phyloP scores from a whole-genome alignment of 1,140 invertebrate genomes.

The Elysia chlorotica region DNA sequence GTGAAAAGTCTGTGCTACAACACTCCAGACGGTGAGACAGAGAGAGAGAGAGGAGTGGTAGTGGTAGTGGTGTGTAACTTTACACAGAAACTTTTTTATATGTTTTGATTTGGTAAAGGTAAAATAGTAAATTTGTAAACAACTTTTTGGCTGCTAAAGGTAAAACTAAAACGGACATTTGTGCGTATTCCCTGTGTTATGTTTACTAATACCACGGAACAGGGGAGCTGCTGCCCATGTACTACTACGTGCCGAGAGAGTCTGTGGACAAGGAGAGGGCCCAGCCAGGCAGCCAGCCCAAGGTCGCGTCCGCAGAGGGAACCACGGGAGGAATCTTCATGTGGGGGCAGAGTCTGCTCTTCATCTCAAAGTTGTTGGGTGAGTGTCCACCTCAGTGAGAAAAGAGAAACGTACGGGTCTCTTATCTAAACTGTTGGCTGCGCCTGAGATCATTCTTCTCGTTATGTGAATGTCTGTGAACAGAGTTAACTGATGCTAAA shows the following conservation, averaged over 20 bases:
- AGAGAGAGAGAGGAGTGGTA: too few relatives aligned
- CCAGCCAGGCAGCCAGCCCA: constrained; percentile 74
- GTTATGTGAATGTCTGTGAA: too few relatives aligned
- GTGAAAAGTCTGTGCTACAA: constrained; percentile 64
- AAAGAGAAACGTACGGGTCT: neutral
- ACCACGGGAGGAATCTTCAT: constrained; percentile 68
- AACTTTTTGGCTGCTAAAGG: neutral
- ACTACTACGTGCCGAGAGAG: constrained; percentile 88
- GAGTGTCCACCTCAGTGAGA: constrained; percentile 5
- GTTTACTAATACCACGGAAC: too few relatives aligned
- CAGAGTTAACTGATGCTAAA: too few relatives aligned
- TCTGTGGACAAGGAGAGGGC: constrained; percentile 75
- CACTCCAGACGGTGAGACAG: constrained; percentile 46
- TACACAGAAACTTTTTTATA: too few relatives aligned
- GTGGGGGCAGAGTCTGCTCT: constrained; percentile 94
- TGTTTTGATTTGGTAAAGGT: too few relatives aligned
- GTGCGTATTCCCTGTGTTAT: neutral
- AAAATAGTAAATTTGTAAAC: neutral
- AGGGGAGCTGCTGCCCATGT: constrained; percentile 82
- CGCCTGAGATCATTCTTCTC: too few relatives aligned
- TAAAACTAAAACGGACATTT: neutral
- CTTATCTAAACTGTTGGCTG: too few relatives aligned
- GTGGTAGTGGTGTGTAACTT: too few relatives aligned
- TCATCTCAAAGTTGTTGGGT: constrained; percentile 89
- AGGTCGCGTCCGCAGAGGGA: constrained; percentile 70